phyloP scores from a whole-genome alignment of 1,140 invertebrate species.

The Lepidurus apus region DNA sequence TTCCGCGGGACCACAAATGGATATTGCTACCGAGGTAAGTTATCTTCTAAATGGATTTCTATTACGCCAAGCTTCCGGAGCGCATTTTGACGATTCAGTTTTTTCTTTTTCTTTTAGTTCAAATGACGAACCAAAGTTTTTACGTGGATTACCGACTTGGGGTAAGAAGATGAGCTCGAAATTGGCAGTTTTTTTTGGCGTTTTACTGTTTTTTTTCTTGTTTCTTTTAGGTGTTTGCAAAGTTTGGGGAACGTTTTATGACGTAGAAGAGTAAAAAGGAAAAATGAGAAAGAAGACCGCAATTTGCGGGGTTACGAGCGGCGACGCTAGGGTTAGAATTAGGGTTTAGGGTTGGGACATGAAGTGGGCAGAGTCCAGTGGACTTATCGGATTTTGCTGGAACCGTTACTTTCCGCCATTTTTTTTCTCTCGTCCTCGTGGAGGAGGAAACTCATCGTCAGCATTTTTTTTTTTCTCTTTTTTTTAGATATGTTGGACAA shows the following conservation, averaged over 20 bases:
- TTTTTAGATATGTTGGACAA: background rate
- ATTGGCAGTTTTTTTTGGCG: too few species aligned
- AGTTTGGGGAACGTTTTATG: background rate
- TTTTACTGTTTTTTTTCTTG: too few species aligned
- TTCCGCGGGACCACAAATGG: too few species aligned
- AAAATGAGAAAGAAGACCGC: conserved; percentile 1
- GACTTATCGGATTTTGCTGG: conserved; percentile 5
- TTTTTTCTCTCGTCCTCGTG: background rate
- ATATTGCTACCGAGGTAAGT: too few species aligned
- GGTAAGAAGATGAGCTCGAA: too few species aligned
- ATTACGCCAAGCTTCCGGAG: too few species aligned
- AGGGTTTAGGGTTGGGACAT: conserved; percentile 13
- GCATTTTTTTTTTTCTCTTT: background rate
- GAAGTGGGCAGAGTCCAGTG: conserved; percentile 3
- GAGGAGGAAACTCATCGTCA: background rate
- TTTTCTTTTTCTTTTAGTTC: too few species aligned
- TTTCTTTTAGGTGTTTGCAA: too few species aligned
- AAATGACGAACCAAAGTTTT: too few species aligned
- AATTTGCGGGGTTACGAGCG: conserved; percentile 1
- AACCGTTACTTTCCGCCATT: background rate
- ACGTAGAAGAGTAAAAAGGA: background rate
- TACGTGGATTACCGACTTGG: too few species aligned
- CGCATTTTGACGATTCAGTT: too few species aligned
- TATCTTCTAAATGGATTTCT: too few species aligned
- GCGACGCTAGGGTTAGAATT: background rate